Base-by-base conservation (phyloP, 2,888 invertebrate species). In the Ischnus inquisitorius region DNA sequence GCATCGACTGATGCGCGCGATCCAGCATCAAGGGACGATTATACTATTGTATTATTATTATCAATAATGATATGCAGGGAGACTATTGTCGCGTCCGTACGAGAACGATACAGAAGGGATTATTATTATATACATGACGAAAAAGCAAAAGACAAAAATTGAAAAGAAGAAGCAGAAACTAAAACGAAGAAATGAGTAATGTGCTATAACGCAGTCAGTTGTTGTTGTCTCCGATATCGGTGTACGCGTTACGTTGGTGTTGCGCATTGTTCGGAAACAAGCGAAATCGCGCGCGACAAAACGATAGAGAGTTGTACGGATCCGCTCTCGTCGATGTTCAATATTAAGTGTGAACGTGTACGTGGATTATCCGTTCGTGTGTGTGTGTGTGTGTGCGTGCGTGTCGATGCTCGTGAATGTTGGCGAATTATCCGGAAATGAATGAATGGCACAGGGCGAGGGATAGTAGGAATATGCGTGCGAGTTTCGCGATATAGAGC, bases 381-480 rank as follows among this genome's bases (percentile, higher is more conserved):
- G 57, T 43, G 25, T 39, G n/a, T n/a, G 4, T 19, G 34, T 19
- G 57, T 43, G 25, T 39, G n/a, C 22, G 12, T 34, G 54, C 28
- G 48, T n/a, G 57, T 10, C 10, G 25, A 57, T 22, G 12, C 25
- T 57, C 28, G 22, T 22, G 72, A 34, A 64, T 62, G 74, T 74
- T 43, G 34, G 64, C 62, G 64, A 84, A 81, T 84, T 65, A 81
- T 81, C 57, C 74, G 69, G 57, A 69, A 80, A 84, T 74, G 74
- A 84, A 81, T 75, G 81, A 84, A 84, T 81, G 77, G 74, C 80
- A 71, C 71, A 67, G 41, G 82, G 51, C 41, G 57, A 51, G 22
- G 65, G 64, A 34, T 6, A 16, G 62, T 8, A 34, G 39, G 39
- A 34, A 64, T 34, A 67, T 65, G 71, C 72, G 62, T 77, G 72